Conservation (phyloP, 2,797 vertebrate species). For the Mormyrops attenuatus region DNA sequence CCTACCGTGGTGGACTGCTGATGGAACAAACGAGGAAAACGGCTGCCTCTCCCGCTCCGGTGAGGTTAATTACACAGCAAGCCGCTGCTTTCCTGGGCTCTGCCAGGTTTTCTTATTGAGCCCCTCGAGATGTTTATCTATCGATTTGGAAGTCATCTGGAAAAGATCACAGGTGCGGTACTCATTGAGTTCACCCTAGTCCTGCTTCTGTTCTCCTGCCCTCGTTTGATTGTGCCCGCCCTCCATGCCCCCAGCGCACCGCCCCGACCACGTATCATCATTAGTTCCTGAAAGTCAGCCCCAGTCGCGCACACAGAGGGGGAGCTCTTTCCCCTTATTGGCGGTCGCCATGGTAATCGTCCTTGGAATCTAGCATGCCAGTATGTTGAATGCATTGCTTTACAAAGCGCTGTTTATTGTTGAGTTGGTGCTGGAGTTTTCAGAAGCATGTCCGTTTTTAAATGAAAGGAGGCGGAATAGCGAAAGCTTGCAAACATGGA, state of each 20-base stretch:
- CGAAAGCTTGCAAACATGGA: not conserved
- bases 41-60: not conserved
- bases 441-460: not conserved
- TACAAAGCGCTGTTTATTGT: slow-evolving; percentile 34
- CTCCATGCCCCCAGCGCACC: not conserved
- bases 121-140: slow-evolving; percentile 18
- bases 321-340: slow-evolving; percentile 39
- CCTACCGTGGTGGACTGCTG: not conserved
- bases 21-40: not conserved
- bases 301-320: not conserved
- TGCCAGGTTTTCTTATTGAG: not conserved
- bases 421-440: slow-evolving; percentile 19
- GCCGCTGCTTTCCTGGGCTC: not conserved
- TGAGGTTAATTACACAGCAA: slow-evolving; percentile 11
- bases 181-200: not conserved
- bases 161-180: slow-evolving; percentile 24
- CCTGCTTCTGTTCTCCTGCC: not conserved
- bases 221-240: not conserved
- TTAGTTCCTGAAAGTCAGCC: not conserved
- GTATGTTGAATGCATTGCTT: slow-evolving; percentile 31
- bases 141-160: slow-evolving; percentile 15
- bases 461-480: not conserved
- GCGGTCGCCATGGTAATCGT: slow-evolving; percentile 47
- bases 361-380: slow-evolving; percentile 35
- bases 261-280: not conserved